Evolutionary conservation across 2,797 vertebrate genomes (phyloP), one percentile per base, ranked within the genome.

Genomic region (Rhinoraja longicauda): DNA sequence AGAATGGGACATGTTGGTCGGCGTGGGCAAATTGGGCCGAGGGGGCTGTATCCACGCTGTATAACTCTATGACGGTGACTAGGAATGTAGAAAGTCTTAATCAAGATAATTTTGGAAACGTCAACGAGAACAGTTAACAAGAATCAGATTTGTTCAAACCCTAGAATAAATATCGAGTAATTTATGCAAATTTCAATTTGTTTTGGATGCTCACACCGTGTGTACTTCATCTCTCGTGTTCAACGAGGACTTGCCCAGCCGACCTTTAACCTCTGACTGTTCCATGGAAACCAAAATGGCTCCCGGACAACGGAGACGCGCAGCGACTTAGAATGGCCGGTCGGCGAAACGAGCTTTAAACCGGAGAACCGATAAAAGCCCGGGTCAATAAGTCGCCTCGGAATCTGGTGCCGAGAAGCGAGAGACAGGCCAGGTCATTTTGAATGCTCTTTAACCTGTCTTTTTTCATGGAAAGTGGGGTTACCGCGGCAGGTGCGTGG

Each of bases 221-320:
- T 53, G 0, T 19, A 15, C 62, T 73, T 91, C 10, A 59, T 0
- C 64, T 53, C 32, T 36, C 4, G 70, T 6, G 90, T 92, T 24
- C 29, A 36, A 26, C 32, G 39, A 92, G 5, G 67, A 39, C 29
- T 39, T 57, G 90, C 36, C 19, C 2, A 4, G 12, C 13, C 24
- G 15, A 93, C 91, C 91, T 93, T 53, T 93, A 36, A 62, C 57
- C 62, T 67, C 59, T 36, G 62, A 36, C 67, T 73, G 24, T 64
- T 24, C 92, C n/a, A 62, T 93, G 75, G 75, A 84, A 94, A 94
- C 94, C 93, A 94, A 94, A 93, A 95, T 95, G 95, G 96, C 95
- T 94, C 94, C 96, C 13, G 95, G 94, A 95, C 95, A 96, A 97
- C 96, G 94, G 91, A 81, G 94, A 95, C 94, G 93, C 94, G 94